phyloP scores from a whole-genome alignment of 2,113 vertebrate species.

The Pelmatolapia mariae region DNA sequence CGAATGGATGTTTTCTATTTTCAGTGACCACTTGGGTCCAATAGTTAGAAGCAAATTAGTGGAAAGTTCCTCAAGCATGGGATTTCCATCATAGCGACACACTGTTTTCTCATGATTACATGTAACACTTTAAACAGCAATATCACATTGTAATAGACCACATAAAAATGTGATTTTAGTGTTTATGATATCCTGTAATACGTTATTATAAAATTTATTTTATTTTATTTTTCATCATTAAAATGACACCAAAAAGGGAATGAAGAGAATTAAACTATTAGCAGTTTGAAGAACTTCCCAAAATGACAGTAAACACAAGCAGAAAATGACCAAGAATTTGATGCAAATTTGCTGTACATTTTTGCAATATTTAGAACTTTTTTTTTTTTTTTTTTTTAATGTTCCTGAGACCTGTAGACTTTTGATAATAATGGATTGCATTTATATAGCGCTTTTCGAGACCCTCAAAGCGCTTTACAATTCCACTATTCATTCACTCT shows the following conservation, averaged over 20 bases:
- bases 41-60: conserved; percentile 29
- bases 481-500: no score
- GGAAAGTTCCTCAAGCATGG: conserved; percentile 36
- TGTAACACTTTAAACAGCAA: background rate
- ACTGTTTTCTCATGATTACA: background rate
- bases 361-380: fast-evolving
- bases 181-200: background rate
- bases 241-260: fast-evolving
- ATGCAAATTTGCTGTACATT: fast-evolving
- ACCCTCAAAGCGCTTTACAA: no score
- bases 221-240: background rate
- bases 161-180: fast-evolving
- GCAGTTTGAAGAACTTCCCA: fast-evolving
- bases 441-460: no score
- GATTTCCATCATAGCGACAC: conserved; percentile 38
- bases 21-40: conserved; percentile 13
- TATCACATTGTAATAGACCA: background rate
- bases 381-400: background rate
- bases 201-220: background rate
- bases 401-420: fast-evolving
- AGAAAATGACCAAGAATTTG: background rate
- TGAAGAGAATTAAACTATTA: background rate
- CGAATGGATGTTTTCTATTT: conserved; percentile 43
- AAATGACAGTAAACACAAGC: background rate
- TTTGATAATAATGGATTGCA: background rate